phyloP scores from a whole-genome alignment of 2,888 invertebrate species.

The Rhyacophila evoluta region DNA sequence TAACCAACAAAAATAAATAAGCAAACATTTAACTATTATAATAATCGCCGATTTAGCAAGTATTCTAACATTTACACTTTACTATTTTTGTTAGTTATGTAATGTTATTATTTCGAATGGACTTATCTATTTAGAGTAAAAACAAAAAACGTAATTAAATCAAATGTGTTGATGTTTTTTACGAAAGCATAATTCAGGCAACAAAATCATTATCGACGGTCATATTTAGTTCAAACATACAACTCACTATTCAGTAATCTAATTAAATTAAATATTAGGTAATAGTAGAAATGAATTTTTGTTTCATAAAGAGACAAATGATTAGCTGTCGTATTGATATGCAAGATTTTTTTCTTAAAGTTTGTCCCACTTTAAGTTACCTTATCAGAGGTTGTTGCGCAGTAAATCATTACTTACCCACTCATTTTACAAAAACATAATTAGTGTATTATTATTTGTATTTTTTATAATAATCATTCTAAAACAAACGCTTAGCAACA shows the following conservation, averaged over 20 bases:
- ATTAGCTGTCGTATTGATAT: neutral
- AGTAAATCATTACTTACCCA: neutral
- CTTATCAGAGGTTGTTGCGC: neutral
- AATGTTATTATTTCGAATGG: too few species aligned
- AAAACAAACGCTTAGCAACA: too few species aligned
- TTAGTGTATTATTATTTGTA: neutral
- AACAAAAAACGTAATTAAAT: too few species aligned
- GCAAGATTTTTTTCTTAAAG: neutral
- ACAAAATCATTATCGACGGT: neutral
- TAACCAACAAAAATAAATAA: too few species aligned
- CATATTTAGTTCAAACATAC: neutral
- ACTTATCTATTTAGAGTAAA: too few species aligned
- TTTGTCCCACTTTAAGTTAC: neutral
- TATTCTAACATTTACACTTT: too few species aligned
- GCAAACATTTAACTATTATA: too few species aligned
- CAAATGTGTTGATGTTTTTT: too few species aligned
- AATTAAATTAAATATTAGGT: conserved; percentile 1
- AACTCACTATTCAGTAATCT: neutral
- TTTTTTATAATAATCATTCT: neutral
- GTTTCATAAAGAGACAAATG: neutral
- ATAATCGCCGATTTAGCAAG: too few species aligned
- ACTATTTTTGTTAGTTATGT: too few species aligned
- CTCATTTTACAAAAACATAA: neutral
- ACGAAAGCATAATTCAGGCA: too few species aligned
- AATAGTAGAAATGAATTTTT: neutral